A percentile compares a stretch with the other conserved stretches of the same genome.
phyloP scores from a whole-genome alignment of 2,113 vertebrate genomes.

The Illadopsis cleaveri region DNA sequence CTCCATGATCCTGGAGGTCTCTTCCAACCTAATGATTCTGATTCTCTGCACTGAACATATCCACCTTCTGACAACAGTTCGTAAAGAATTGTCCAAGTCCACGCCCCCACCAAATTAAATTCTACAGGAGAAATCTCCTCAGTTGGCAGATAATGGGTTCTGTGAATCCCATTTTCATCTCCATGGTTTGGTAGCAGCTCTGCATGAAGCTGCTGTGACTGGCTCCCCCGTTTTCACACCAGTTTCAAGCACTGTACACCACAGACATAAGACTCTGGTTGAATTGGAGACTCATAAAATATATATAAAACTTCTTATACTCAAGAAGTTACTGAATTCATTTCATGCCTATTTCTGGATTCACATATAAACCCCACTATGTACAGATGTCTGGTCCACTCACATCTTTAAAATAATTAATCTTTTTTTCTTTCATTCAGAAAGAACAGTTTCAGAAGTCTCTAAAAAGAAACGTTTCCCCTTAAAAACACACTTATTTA shows the following conservation, averaged over 20 bases:
- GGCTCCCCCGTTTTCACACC: not conserved
- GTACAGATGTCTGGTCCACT: not conserved
- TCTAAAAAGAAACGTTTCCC: not conserved
- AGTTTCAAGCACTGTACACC: not conserved
- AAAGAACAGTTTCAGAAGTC: not conserved
- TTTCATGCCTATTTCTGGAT: slow-evolving; percentile 10
- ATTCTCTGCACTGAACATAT: not conserved
- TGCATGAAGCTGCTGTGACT: not conserved
- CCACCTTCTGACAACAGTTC: not conserved
- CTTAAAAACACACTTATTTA: not conserved
- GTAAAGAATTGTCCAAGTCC: not conserved
- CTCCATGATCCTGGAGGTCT: too few species aligned
- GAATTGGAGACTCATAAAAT: not conserved
- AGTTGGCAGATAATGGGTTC: not conserved
- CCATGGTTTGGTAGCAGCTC: not conserved
- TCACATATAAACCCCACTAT: not conserved
- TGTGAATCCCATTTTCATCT: not conserved
- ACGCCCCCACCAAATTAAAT: not conserved
- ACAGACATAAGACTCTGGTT: not conserved
- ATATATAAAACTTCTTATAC: not conserved
- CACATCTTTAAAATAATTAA: not conserved
- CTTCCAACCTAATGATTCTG: too few species aligned
- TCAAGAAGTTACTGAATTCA: not conserved
- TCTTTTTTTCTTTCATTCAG: not conserved
- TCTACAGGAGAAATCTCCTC: not conserved